Conservation (phyloP, 2,888 invertebrate genomes). For the Diarsia brunnea region DNA sequence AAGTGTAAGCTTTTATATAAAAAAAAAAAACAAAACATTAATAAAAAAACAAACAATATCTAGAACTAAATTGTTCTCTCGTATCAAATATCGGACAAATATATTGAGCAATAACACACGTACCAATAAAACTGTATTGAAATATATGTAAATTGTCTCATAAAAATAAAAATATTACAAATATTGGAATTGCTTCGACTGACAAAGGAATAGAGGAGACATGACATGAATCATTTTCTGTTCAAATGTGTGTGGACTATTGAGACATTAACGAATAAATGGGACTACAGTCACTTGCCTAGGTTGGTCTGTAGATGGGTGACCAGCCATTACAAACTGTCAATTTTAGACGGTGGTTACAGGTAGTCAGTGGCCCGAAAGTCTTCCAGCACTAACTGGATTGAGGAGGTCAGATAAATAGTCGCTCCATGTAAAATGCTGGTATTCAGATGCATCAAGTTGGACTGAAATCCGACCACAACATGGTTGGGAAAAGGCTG, state of each 20-base stretch:
- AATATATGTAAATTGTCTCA: slow-evolving; percentile 31
- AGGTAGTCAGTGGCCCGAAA: too few species aligned
- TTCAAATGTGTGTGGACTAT: background rate
- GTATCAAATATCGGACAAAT: slow-evolving; percentile 33
- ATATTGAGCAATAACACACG: slow-evolving; percentile 32
- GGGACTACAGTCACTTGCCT: background rate
- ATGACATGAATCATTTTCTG: background rate
- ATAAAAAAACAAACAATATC: slow-evolving; percentile 37
- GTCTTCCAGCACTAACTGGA: too few species aligned
- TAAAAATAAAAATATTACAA: slow-evolving; percentile 34
- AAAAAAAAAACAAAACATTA: background rate
- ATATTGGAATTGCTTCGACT: slow-evolving; percentile 21
- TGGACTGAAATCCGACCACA: too few species aligned
- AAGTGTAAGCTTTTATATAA: background rate
- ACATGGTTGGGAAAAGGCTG: too few species aligned
- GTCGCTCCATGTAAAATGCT: too few species aligned
- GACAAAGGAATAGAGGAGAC: slow-evolving; percentile 5
- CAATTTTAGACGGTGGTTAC: too few species aligned
- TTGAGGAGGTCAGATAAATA: too few species aligned
- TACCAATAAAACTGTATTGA: slow-evolving; percentile 45
- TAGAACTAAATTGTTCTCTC: slow-evolving; percentile 14
- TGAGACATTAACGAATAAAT: background rate
- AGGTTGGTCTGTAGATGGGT: too few species aligned
- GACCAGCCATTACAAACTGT: too few species aligned
- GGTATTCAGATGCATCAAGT: too few species aligned